Evolutionary conservation across 2,888 invertebrate species (phyloP).

Genomic region (Cataglyphis altisquamis): DNA sequence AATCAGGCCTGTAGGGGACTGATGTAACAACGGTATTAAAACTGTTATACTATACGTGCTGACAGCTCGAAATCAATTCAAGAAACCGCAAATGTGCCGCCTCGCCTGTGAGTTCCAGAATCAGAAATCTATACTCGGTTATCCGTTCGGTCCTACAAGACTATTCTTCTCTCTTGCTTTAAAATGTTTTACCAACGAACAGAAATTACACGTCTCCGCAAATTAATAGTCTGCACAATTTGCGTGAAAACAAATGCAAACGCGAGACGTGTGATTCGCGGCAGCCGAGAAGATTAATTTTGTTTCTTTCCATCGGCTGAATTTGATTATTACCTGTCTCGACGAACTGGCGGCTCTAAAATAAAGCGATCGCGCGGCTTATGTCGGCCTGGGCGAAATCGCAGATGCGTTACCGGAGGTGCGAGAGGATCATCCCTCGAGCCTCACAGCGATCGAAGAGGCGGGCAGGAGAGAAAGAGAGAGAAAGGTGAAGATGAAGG

Average conservation of each 20-base stretch:
- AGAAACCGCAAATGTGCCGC: slow-evolving; percentile 23
- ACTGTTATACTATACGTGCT: slow-evolving; percentile 45
- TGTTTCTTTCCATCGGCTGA: slow-evolving; percentile 48
- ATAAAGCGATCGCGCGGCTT: slow-evolving; percentile 50
- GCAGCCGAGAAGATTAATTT: slow-evolving; percentile 54
- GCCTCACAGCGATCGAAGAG: slow-evolving; percentile 35
- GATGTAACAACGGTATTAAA: slow-evolving; percentile 53
- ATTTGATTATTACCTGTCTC: slow-evolving; percentile 55
- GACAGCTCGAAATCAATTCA: slow-evolving; percentile 53
- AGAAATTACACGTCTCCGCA: slow-evolving; percentile 45
- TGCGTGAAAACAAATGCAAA: slow-evolving; percentile 52
- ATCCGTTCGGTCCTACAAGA: neutral
- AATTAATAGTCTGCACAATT: slow-evolving; percentile 54
- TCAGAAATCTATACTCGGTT: slow-evolving; percentile 24
- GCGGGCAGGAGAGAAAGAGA: slow-evolving; percentile 2
- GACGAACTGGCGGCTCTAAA: slow-evolving; percentile 33
- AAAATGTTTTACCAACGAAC: neutral
- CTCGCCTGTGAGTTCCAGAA: neutral
- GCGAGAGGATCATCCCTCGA: slow-evolving; percentile 53
- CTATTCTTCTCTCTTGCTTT: slow-evolving; percentile 1
- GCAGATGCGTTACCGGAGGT: slow-evolving; percentile 51
- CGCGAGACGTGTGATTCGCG: slow-evolving; percentile 42
- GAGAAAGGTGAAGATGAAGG: no score
- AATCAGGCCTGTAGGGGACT: slow-evolving; percentile 34
- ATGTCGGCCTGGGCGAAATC: slow-evolving; percentile 43